phyloP scores from a whole-genome alignment of 2,113 vertebrate genomes.

The Marmota flaviventris region DNA sequence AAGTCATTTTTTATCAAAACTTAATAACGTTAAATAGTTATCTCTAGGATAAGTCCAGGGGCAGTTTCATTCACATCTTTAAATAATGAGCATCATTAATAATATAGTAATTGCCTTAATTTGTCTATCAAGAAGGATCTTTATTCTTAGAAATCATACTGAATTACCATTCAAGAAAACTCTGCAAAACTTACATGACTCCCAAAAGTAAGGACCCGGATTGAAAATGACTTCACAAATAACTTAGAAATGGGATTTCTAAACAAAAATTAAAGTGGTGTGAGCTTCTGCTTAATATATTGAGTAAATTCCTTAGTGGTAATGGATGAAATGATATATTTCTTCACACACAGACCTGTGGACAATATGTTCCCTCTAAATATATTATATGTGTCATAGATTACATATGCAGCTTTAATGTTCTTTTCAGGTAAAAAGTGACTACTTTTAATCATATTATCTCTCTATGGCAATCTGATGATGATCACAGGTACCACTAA shows the following conservation, averaged over 20 bases:
- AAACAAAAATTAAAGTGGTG: not conserved
- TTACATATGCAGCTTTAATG: not conserved
- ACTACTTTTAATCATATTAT: not conserved
- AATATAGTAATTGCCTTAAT: constrained; percentile 38
- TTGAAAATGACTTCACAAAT: not conserved
- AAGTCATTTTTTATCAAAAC: constrained; percentile 17
- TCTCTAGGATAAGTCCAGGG: not conserved
- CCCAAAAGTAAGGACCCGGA: not conserved
- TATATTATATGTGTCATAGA: not conserved
- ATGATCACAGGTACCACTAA: not conserved
- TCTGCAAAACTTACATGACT: not conserved
- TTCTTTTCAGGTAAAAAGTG: not conserved
- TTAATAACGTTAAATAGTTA: not conserved
- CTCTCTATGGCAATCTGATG: not conserved
- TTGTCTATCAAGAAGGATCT: constrained; percentile 20
- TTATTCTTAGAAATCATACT: not conserved
- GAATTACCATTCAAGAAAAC: not conserved
- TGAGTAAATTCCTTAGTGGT: not conserved
- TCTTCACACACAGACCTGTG: not conserved
- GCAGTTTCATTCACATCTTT: constrained; percentile 11
- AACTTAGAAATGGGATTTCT: not conserved
- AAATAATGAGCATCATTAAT: not conserved
- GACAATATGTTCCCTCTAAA: not conserved
- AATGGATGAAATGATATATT: not conserved
- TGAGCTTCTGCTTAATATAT: not conserved